Evolutionary conservation across 1,140 invertebrate genomes (phyloP).

Genomic region (Apolygus lucorum): DNA sequence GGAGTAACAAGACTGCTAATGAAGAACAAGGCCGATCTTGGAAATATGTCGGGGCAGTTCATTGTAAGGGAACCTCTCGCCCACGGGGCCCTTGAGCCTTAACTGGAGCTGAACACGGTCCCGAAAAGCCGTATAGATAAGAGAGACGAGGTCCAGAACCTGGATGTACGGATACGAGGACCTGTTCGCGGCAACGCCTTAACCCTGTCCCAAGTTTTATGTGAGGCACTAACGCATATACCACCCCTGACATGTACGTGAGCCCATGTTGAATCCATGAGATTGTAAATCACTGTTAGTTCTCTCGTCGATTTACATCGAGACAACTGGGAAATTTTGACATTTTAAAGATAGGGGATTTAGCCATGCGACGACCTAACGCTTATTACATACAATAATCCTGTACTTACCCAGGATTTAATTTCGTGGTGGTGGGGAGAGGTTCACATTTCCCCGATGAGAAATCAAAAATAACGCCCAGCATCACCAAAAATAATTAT

Average conservation of each 20-base stretch:
- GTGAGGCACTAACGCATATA: not conserved
- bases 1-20: constrained; percentile 4
- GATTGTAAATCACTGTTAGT: not conserved
- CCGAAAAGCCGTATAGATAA: constrained; percentile 4
- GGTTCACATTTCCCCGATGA: no score
- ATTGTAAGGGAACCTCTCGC: not conserved
- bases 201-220: not conserved
- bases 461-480: no score
- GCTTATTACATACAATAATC: no score
- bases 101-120: constrained; percentile 7
- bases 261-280: not conserved
- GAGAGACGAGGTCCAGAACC: not conserved
- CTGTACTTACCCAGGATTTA: no score
- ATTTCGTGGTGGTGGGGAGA: no score
- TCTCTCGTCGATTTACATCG: not conserved
- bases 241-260: not conserved
- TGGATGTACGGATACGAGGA: not conserved
- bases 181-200: not conserved
- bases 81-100: constrained; percentile 9
- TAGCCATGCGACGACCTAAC: no score
- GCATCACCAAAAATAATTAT: no score
- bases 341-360: no score
- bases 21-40: constrained; percentile 12
- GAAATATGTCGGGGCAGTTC: constrained; percentile 8
- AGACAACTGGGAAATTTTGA: not conserved